Evolutionary conservation across 2,888 invertebrate genomes (phyloP), one percentile per base, ranked within the genome.

Genomic region (Drosophila mettleri): DNA sequence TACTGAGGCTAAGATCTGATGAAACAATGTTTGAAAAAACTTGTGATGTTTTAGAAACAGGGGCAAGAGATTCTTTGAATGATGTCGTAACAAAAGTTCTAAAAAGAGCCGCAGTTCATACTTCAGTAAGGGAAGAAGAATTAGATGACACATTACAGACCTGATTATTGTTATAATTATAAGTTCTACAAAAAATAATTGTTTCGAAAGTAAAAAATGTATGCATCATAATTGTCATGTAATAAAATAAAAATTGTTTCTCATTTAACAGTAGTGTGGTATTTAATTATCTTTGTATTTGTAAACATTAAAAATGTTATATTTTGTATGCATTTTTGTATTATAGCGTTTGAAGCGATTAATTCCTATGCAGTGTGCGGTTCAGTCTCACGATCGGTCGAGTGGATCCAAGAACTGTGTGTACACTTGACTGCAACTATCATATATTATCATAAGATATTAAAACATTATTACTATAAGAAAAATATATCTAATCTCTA

Each of bases 1-100:
- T 98, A 78, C 94, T 99, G 78, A 94, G 95, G 66, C 93, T 99
- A 76, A 94, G 96, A 79, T 93, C 95, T 57, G 96, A 96, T 55
- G 96, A 96, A 60, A 93, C 93, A 62, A 94, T 95, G 88, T 95
- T 95, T 88, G 95, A 95, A 94, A 96, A 96, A 91, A 96, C 96
- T 91, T 93, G 96, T 91, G 93, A 94, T 64, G 93, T 96, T 48
- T 93, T 98, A 90, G 98, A 98, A 80, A 94, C 95, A 51, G 98
- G 98, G 57, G 98, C 98, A 74, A 95, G 95, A 80, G 98, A 98
- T 91, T 96, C 98, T 3, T 93, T 99, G 73, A 94, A 94, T 68
- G 98, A 98, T 92, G 98, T 98, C 67, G 96, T 97, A 78, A 95
- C 95, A 89, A 98, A 98, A 93, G 96, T 97, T 70, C 93, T 98